Percentiles rank a stretch among this genome's conserved stretches.
These are phyloP conservation scores for Pseudopipra pipra DNA, from an alignment of 2,113 vertebrate species.

Conservation along the genomic window DNA sequence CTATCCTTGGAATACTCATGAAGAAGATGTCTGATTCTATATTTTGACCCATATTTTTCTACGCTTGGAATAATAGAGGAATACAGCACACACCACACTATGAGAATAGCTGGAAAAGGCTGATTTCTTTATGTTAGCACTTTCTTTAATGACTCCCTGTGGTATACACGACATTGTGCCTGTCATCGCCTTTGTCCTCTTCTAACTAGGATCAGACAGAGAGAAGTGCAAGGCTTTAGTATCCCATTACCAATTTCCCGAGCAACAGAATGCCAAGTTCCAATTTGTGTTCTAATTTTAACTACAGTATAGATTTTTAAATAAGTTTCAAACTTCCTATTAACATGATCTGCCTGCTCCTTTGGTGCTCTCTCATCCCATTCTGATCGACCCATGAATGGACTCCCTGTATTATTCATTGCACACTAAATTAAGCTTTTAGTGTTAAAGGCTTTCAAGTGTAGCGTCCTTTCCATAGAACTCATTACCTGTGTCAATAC, in stretches of 20 bases:
- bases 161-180: background rate
- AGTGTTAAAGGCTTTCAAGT: constrained; percentile 65
- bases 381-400: constrained; percentile 65
- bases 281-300: constrained; percentile 66
- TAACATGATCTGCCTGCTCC: constrained; percentile 66
- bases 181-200: constrained; percentile 17
- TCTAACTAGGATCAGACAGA: constrained; percentile 20
- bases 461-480: constrained; percentile 28
- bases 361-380: constrained; percentile 51
- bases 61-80: background rate
- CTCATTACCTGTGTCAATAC: constrained; percentile 63
- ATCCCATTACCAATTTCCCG: constrained; percentile 58
- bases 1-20: background rate
- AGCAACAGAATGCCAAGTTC: constrained; percentile 53
- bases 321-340: constrained; percentile 65
- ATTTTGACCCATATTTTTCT: background rate
- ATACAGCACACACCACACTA: background rate
- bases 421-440: constrained; percentile 69
- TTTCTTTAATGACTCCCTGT: constrained; percentile 7
- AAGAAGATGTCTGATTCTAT: background rate
- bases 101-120: background rate
- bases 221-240: constrained; percentile 10
- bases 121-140: background rate
- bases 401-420: constrained; percentile 64
- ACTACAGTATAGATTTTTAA: constrained; percentile 71